phyloP scores from a whole-genome alignment of 2,888 invertebrate genomes.

The Diploptera punctata region DNA sequence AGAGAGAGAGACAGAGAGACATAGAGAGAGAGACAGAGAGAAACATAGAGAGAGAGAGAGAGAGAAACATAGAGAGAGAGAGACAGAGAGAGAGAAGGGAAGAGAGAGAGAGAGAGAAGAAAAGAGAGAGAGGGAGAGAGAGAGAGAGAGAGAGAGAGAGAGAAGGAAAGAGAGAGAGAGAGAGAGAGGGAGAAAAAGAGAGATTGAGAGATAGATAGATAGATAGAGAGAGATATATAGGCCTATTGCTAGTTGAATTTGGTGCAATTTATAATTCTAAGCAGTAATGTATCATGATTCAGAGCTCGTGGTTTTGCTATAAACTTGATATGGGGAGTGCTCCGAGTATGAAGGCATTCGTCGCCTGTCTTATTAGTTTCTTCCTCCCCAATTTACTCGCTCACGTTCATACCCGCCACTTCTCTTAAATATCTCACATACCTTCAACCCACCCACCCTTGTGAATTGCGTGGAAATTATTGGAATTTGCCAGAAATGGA shows the following conservation, averaged over 20 bases:
- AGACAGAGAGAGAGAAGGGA: neutral
- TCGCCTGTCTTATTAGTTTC: conserved; percentile 26
- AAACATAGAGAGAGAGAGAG: too few relatives aligned
- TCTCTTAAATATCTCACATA: conserved; percentile 16
- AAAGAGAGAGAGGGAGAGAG: neutral
- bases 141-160: neutral
- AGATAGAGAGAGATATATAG: too few relatives aligned
- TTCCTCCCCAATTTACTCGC: conserved; percentile 12
- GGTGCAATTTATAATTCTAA: too few relatives aligned
- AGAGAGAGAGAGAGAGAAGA: neutral
- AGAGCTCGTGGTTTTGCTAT: neutral
- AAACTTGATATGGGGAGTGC: neutral
- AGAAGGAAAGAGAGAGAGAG: neutral
- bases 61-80: too few relatives aligned
- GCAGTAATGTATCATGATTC: neutral
- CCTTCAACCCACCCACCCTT: neutral
- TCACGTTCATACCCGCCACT: neutral
- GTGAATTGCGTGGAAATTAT: conserved; percentile 1
- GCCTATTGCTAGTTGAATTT: too few relatives aligned
- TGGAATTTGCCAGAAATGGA: neutral
- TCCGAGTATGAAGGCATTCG: conserved; percentile 21
- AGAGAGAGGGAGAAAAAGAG: neutral
- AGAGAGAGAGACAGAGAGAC: too few relatives aligned
- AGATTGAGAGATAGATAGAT: too few relatives aligned
- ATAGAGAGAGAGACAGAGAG: too few relatives aligned